Conservation (phyloP, 2,888 invertebrate genomes). For the Epistrophella euchroma region DNA sequence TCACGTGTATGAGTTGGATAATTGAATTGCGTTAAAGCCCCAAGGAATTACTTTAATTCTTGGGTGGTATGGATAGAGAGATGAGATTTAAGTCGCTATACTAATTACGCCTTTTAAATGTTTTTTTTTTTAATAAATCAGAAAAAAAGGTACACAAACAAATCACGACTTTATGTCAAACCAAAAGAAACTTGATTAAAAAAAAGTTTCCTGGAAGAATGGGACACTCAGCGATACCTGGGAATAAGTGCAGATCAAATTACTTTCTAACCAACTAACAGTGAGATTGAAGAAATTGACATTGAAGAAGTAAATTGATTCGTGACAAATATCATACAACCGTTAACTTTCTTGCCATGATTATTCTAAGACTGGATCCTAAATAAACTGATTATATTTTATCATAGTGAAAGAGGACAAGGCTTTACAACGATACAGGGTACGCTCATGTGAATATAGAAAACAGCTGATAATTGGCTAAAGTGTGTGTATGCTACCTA, state of each 20-base stretch:
- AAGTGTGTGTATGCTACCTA: too few species aligned
- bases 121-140: constrained; percentile 10
- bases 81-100: constrained; percentile 8
- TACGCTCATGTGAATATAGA: too few species aligned
- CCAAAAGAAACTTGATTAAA: constrained; percentile 49
- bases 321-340: constrained; percentile 28
- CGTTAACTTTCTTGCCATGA: background rate
- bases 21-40: constrained; percentile 62
- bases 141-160: background rate
- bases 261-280: constrained; percentile 47
- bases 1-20: constrained; percentile 53
- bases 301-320: constrained; percentile 55
- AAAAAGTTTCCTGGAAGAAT: constrained; percentile 36
- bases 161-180: constrained; percentile 63
- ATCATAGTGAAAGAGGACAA: background rate
- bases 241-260: constrained; percentile 1
- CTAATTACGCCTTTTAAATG: constrained; percentile 56
- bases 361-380: background rate
- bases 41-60: constrained; percentile 19
- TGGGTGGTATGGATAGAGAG: constrained; percentile 53
- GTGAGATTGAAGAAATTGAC: constrained; percentile 58
- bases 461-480: too few species aligned
- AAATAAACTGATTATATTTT: background rate
- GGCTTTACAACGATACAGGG: too few species aligned
- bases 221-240: background rate